Conservation (phyloP, 2,797 vertebrate genomes). For the Pterois miles region DNA sequence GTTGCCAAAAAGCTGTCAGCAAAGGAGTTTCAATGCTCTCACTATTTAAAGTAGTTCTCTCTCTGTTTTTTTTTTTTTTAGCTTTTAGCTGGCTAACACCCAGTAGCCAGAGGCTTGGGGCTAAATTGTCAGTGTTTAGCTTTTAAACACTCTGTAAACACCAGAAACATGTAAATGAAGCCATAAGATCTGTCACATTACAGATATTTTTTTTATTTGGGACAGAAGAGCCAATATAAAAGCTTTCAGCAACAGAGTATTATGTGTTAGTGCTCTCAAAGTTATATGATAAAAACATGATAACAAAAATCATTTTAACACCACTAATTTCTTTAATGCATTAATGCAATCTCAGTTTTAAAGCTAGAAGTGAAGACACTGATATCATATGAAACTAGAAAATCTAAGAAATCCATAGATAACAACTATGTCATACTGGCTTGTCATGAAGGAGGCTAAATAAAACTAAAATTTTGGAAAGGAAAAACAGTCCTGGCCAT, state of each 20-base stretch:
- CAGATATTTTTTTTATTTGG: background rate
- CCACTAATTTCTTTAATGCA: no score
- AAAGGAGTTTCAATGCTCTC: background rate
- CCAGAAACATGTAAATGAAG: background rate
- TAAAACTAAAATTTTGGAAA: no score
- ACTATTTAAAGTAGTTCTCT: background rate
- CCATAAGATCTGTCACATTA: background rate
- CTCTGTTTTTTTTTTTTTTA: background rate
- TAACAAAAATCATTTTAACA: no score
- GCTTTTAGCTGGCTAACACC: background rate
- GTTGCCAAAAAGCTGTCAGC: background rate
- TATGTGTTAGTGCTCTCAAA: no score
- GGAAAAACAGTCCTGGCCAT: no score
- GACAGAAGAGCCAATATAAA: background rate
- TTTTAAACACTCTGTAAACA: slow-evolving; percentile 8
- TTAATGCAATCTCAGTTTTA: no score
- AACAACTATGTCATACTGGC: no score
- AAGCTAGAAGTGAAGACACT: no score
- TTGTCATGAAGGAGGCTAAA: no score
- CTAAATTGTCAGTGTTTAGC: background rate
- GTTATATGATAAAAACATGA: no score
- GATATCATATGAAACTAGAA: no score
- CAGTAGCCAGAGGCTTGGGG: background rate
- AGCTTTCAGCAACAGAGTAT: background rate
- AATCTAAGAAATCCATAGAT: no score